phyloP scores from a whole-genome alignment of 2,888 invertebrate genomes.

The Oasisia sp. region DNA sequence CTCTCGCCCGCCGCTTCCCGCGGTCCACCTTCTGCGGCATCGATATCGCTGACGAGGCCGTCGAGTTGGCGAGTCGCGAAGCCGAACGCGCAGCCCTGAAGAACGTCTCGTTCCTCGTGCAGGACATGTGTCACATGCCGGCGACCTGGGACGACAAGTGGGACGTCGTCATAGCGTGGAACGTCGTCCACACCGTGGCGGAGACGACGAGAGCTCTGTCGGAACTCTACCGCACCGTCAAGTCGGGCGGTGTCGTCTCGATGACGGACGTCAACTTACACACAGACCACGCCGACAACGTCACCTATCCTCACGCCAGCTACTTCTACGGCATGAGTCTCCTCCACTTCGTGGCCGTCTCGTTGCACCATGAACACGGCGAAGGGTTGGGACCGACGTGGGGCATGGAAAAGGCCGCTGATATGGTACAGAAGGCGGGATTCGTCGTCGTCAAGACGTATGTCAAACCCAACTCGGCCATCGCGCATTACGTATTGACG shows the following conservation, averaged over 20 bases:
- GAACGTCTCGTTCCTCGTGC: slow-evolving; percentile 18
- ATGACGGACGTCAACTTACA: slow-evolving; percentile 23
- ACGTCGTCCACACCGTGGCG: too few relatives aligned
- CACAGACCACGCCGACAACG: too few relatives aligned
- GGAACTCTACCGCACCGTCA: slow-evolving; percentile 28
- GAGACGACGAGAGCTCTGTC: slow-evolving; percentile 20
- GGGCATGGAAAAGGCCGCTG: slow-evolving; percentile 27
- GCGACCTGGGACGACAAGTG: background rate
- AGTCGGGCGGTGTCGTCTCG: slow-evolving; percentile 28
- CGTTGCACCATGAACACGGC: background rate
- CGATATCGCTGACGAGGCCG: slow-evolving; percentile 29
- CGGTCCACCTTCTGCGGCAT: slow-evolving; percentile 26
- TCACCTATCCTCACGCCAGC: background rate
- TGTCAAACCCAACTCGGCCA: background rate
- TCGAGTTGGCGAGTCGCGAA: slow-evolving; percentile 18
- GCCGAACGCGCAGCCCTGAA: too few relatives aligned
- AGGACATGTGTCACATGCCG: slow-evolving; percentile 30
- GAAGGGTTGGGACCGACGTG: slow-evolving; percentile 31
- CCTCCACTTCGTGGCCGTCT: slow-evolving; percentile 33
- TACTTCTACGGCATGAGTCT: slow-evolving; percentile 21
- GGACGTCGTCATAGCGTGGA: too few relatives aligned
- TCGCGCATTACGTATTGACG: background rate
- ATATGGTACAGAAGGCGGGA: slow-evolving; percentile 30
- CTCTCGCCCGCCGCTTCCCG: slow-evolving; percentile 29
- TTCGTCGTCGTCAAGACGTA: slow-evolving; percentile 22